Evolutionary conservation across 1,140 invertebrate species (phyloP), one percentile per base, ranked within the genome.

Genomic region (Cydia splendana): DNA sequence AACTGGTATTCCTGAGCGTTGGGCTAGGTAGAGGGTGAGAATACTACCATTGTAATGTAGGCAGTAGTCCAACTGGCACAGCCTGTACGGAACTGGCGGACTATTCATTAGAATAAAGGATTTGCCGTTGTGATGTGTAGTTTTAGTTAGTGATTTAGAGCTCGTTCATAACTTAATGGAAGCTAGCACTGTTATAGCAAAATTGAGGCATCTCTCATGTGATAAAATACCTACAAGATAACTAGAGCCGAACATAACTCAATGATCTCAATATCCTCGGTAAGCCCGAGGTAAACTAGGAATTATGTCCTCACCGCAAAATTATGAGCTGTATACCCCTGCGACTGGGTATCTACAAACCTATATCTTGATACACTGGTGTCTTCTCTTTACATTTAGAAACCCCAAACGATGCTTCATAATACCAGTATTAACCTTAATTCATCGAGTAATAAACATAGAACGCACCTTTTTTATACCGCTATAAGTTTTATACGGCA

Each of bases 101-200:
- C 87, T 85, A 89, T 88, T 88, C 87, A 88, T 89, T 87, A 89
- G 80, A 84, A 84, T 80, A 80, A 85, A 80, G 82, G 84, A 87
- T 88, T 88, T 87, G 77, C 80, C 51, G 67, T 80, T 62, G 78
- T 84, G 82, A 87, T 88, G 86, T 89, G 87, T 84, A 78, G 67
- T 78, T 65, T 71, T 77, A 34, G 75, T 78, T 74, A 71, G 30
- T 71, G 34, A 71, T 71, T 71, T 71, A 38, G n/a, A 62, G 53
- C n/a, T 57, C 53, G 18, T 62, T 62, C 57, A 62, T 62, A 62
- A 62, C 57, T 24, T 10, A 24, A 62, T 24, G 20, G 57, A 62
- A 62, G 18, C 20, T 24, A 62, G 57, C 15, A 18, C 15, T 24
- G 9, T 62, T 10, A 24, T 12, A 62, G 4, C 57, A 53, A 53